These are phyloP conservation scores for Sympetrum striolatum DNA, from an alignment of 2,888 invertebrate species.

Conservation along the genomic window DNA sequence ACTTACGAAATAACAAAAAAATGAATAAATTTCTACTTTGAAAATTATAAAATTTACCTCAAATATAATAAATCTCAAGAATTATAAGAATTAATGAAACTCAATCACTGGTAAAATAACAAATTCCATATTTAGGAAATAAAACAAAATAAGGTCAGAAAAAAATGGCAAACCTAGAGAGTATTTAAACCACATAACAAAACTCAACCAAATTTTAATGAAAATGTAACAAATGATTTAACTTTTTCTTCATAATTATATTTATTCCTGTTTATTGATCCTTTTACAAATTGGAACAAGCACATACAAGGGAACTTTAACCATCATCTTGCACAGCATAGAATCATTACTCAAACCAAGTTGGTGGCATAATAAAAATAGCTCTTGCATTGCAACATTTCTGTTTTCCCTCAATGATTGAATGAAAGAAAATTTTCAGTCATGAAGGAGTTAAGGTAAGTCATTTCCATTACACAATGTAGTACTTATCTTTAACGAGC, in stretches of 20 bases:
- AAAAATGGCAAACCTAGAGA: constrained; percentile 59
- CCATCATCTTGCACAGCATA: neutral
- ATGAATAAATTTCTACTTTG: no score
- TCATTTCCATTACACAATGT: neutral
- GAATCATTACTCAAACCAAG: constrained; percentile 1
- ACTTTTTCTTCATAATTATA: constrained; percentile 4
- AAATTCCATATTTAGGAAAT: constrained; percentile 8
- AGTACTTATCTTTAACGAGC: neutral
- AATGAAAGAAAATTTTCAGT: neutral
- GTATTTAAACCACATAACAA: constrained; percentile 47
- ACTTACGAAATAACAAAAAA: no score
- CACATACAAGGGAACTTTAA: constrained; percentile 30
- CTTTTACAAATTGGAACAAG: constrained; percentile 34
- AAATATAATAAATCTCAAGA: no score
- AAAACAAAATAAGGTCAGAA: constrained; percentile 51
- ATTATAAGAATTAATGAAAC: neutral
- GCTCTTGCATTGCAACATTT: constrained; percentile 22
- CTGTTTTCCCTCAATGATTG: constrained; percentile 5
- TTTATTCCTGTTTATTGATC: constrained; percentile 21
- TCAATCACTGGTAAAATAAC: constrained; percentile 1
- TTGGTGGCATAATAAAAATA: neutral
- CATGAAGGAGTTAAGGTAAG: constrained; percentile 4
- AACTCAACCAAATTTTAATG: constrained; percentile 5
- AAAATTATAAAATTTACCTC: no score
- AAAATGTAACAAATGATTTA: neutral